Percentiles rank a stretch among this genome's conserved stretches.
These are phyloP conservation scores for Labeo rohita DNA, from an alignment of 2,113 vertebrate genomes.

Conservation along the genomic window DNA sequence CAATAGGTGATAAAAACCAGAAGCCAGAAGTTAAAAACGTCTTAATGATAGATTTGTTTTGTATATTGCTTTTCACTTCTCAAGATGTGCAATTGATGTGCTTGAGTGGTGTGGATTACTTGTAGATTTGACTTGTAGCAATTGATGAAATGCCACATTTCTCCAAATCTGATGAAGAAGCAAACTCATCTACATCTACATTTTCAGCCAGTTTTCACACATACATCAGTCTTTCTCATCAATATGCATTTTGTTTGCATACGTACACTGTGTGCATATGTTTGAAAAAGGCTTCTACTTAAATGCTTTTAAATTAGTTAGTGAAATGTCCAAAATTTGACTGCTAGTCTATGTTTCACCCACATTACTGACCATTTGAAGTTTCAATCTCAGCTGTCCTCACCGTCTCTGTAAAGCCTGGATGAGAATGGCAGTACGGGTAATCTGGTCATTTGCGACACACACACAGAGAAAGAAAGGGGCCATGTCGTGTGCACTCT, in stretches of 20 bases:
- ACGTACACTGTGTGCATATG: neutral
- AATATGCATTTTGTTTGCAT: neutral
- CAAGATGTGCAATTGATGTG: too few species aligned
- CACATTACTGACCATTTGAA: conserved; percentile 28
- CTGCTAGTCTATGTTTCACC: neutral
- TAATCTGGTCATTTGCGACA: conserved; percentile 75
- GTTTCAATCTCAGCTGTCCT: conserved; percentile 32
- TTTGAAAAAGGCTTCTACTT: neutral
- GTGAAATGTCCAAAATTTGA: neutral
- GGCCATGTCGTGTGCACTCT: conserved; percentile 81
- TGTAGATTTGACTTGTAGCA: neutral
- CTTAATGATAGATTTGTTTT: too few species aligned
- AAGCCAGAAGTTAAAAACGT: neutral
- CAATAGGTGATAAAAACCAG: too few species aligned
- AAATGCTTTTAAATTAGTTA: neutral
- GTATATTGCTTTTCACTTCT: too few species aligned
- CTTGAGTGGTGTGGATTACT: too few species aligned
- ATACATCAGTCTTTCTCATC: neutral
- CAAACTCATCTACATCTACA: neutral
- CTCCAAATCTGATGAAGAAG: neutral
- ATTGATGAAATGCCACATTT: neutral
- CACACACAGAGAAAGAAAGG: conserved; percentile 70
- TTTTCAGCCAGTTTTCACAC: too few species aligned
- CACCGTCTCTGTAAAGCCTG: conserved; percentile 58
- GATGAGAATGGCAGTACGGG: conserved; percentile 72